Base-by-base conservation (phyloP, 2,113 vertebrate species). In the Buteo buteo region DNA sequence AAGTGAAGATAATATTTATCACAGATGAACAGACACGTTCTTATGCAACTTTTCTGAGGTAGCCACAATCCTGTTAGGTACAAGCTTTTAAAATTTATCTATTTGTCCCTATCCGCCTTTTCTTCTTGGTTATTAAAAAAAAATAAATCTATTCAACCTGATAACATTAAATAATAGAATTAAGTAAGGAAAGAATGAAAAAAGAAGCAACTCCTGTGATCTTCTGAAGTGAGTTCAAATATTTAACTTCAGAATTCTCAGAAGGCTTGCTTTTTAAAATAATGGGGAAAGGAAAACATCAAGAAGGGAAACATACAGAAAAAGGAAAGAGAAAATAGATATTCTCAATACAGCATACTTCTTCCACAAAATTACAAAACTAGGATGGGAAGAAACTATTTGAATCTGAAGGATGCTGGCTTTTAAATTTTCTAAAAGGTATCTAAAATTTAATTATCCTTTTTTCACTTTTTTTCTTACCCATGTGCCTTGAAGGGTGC, bases 41-140 rank as follows among this genome's bases (percentile, higher is more conserved):
- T 77, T 81, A 61, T 14, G 21, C 32, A 49, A 26, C 25, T 40
- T 36, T 64, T 69, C n/a, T 25, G 49, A 93, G 10, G 45, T 61
- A 67, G 17, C 26, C 44, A 21, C 45, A 78, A 40, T 76, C 49
- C 11, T 86, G 10, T 44, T 36, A 58, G 0, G 1, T 45, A 15
- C 0, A 25, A 42, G 2, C 21, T 16, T 58, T 58, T 2, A 2
- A 4, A 19, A 9, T 29, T 58, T 66, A 32, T 38, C 29, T 49
- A 0, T 17, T 80, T 84, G 59, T 11, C 5, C 17, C 7, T 22
- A 24, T 57, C 12, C 0, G 0, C 3, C 52, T 72, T 80, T 67
- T 42, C 6, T 62, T 83, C 32, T 57, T 44, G 10, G 13, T 4
- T 88, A 24, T 61, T 42, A 34, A 50, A 65, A 69, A 3, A 50